phyloP scores from a whole-genome alignment of 2,113 vertebrate species.

The Chaetorhynchus papuensis region DNA sequence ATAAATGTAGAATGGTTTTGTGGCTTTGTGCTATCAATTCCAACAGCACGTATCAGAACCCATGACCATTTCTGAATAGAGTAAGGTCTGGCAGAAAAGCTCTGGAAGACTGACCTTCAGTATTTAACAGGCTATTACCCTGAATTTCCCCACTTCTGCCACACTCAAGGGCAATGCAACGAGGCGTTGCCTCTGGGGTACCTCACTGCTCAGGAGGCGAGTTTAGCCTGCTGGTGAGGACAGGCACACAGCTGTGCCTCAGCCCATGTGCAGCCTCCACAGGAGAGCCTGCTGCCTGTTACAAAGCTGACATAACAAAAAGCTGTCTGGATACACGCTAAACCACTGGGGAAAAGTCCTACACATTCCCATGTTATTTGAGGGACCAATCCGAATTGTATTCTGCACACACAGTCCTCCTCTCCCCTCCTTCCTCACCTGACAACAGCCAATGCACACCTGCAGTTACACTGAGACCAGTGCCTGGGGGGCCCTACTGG shows the following conservation, averaged over 20 bases:
- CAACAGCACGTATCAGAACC: background rate
- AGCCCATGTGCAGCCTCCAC: background rate
- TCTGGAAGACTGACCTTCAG: background rate
- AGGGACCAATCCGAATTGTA: background rate
- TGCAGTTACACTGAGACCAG: background rate
- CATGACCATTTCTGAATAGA: background rate
- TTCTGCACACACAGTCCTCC: background rate
- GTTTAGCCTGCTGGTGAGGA: background rate
- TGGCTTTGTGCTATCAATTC: background rate
- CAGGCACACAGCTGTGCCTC: background rate
- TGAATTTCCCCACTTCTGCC: background rate
- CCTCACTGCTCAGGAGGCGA: background rate
- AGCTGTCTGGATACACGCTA: background rate
- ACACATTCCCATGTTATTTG: background rate
- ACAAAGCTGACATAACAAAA: background rate
- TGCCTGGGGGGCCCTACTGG: background rate
- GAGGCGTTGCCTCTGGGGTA: background rate
- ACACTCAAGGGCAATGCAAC: background rate
- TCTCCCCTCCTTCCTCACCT: background rate
- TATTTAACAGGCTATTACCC: background rate
- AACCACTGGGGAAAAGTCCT: background rate
- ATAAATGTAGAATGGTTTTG: background rate
- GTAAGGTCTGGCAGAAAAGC: background rate
- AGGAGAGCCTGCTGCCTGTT: background rate
- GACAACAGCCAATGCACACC: background rate